Evolutionary conservation across 2,888 invertebrate genomes (phyloP), one percentile per base, ranked within the genome.

Genomic region (Cryptosula pallasiana): DNA sequence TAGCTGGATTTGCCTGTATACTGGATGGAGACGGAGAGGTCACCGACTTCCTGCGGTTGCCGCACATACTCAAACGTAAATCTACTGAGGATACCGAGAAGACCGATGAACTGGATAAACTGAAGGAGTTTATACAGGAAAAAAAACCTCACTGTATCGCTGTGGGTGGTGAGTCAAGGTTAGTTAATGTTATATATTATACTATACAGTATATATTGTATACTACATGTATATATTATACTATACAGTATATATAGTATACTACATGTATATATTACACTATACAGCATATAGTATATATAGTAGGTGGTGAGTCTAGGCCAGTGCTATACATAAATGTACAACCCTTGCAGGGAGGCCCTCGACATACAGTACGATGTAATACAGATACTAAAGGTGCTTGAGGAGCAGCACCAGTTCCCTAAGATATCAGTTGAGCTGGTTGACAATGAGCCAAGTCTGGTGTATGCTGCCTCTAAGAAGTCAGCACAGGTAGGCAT

Each of bases 81-180:
- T 93, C 91, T 78, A 23, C 70, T 5, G 23, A 36, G 5, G 36
- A 20, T 29, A 16, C 35, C 13, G 70, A 70, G n/a, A 70, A 70
- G 70, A n/a, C 90, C 80, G 87, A 89, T 0, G 93, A 93, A 83
- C 78, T 93, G 71, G 81, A 87, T 20, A 89, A 89, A 35, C 78
- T 94, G 57, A 88, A 88, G 75, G 91, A 93, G 77, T 96, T 99
- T 79, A 92, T 99, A 71, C 87, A 89, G 0, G 89, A 89, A 29
- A 95, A 95, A 85, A 94, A 93, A 80, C 99, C 99, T 0, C 98
- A 99, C 85, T 92, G 95, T 20, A 90, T 99, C 34, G 92, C 90
- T 0, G 89, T 96, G 23, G 92, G 94, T 9, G 95, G 94, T 0
- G 97, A 97, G 83, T 94, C 95, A 92, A 84, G 86, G 95, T 34